Base-by-base conservation (phyloP, 2,888 invertebrate species). In the Oligia strigilis region DNA sequence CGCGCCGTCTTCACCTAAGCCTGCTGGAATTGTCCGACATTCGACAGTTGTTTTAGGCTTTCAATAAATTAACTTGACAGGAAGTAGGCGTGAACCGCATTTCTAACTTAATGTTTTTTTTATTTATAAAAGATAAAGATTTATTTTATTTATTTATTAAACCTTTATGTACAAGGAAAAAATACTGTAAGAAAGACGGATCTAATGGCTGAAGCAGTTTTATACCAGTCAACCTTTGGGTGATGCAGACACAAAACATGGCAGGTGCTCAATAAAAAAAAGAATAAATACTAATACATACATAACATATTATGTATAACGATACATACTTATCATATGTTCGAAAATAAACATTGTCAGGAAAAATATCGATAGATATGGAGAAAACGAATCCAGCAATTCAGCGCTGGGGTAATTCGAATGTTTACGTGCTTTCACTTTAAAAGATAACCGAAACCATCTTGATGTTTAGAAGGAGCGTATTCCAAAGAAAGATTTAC, bases 11-110 rank as follows among this genome's bases (percentile, higher is more conserved):
- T 77, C 46, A 55, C 36, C 36, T 46, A 40, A n/a, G n/a, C 23
- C 46, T 14, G 4, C 52, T 17, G 40, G 14, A 14, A 52, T n/a
- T 43, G 40, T 67, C 40, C 17, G 40, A 67, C 8, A 19, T 80
- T n/a, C 40, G 46, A 46, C 52, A 52, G 13, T 62, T 80, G 46
- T 64, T 80, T 80, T 4, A 4, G n/a, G 60, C 52, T 58, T 67
- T 67, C 40, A 62, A 69, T 80, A 78, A 71, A 69, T 46, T 11
- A 69, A 62, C 14, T 55, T 36, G 80, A 43, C 14, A 80, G 40
- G 23, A 43, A 40, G 58, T 58, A 29, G 80, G 67, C 78, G 40
- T 62, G 17, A 43, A 69, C 29, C 23, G 13, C 23, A 55, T 52
- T 60, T 62, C 2, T 13, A 23, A 79, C 67, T 79, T 49, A 40